Evolutionary conservation across 2,888 invertebrate species (phyloP), one percentile per base, ranked within the genome.

Genomic region (Serrognathus titanus): DNA sequence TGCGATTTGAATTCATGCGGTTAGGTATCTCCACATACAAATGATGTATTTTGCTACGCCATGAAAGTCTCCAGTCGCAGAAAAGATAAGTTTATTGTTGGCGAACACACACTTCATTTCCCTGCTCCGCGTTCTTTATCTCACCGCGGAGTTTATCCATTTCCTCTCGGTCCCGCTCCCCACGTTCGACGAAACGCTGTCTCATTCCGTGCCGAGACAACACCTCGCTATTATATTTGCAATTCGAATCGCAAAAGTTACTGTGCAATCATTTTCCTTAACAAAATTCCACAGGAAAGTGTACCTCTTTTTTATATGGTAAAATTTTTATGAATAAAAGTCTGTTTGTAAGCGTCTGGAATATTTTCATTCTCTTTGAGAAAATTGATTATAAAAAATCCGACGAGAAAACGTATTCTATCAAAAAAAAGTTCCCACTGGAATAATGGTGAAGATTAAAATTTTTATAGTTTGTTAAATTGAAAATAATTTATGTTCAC

Each of bases 21-120:
- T 71, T 70, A 70, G 71, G 71, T 73, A 73, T 74, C 71, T 72
- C 69, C 71, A 75, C 74, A 75, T 75, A 75, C 74, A 75, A 76
- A 76, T 75, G 75, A 75, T 75, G 73, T 75, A 75, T 75, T 74
- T 75, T 72, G 72, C 71, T 66, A 55, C 69, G 67, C 68, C 66
- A 67, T 70, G 69, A 69, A 72, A 71, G 72, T 73, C 71, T 72
- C 71, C 72, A 74, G 70, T 74, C 71, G 72, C 70, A 73, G 73
- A 75, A 75, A 73, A 75, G 75, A 75, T 75, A 75, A 75, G 74
- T 75, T 74, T 75, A 75, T 75, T 75, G 75, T 75, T 74, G 73
- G 73, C 71, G 70, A 71, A 73, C 73, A 71, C 72, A 75, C 74
- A 75, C 75, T 75, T 75, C 75, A 75, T 75, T 75, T 75, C 74